These are phyloP conservation scores for Pseudonaja textilis DNA, from an alignment of 2,113 vertebrate species.

Conservation along the genomic window DNA sequence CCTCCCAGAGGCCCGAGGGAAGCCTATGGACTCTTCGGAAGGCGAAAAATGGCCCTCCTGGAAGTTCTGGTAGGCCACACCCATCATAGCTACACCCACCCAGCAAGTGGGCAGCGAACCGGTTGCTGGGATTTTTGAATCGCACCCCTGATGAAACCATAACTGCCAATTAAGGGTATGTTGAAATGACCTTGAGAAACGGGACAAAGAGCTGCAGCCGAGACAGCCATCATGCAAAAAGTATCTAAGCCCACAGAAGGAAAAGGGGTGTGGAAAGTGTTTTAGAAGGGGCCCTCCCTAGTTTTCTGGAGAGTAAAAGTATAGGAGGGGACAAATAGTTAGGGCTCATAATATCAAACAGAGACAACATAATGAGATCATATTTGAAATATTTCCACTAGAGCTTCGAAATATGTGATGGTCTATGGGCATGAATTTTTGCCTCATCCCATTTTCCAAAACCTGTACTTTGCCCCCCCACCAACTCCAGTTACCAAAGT, in stretches of 20 bases:
- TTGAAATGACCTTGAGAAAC: neutral
- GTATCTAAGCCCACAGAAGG: neutral
- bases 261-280: neutral
- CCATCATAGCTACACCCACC: no score
- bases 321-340: neutral
- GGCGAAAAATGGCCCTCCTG: no score
- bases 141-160: no score
- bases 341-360: neutral
- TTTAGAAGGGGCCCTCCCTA: neutral
- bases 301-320: neutral
- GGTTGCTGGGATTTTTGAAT: no score
- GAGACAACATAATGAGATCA: neutral
- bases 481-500: neutral
- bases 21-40: no score
- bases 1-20: no score
- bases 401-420: neutral
- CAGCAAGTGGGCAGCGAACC: no score
- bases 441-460: neutral
- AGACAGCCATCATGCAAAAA: neutral
- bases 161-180: neutral
- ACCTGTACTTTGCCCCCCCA: neutral
- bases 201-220: rapidly evolving
- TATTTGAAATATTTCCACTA: neutral
- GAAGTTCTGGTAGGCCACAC: no score
- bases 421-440: neutral